Percentiles rank a stretch among this genome's conserved stretches.
Evolutionary conservation across 2,797 vertebrate genomes (phyloP).

Genomic region (Rachycentron canadum): DNA sequence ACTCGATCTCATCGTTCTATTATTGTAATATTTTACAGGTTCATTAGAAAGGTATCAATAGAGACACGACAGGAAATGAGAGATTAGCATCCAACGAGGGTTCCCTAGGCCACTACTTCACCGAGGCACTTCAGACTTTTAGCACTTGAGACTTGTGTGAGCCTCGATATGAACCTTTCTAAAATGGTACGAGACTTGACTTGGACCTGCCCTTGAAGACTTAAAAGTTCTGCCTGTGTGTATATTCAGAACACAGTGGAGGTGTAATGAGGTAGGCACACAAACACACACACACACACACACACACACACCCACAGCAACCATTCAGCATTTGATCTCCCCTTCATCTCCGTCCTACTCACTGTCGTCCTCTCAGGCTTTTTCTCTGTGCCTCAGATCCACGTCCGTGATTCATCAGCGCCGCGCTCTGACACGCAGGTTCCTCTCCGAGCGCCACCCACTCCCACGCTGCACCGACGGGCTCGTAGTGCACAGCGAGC

Average conservation of each 20-base stretch:
- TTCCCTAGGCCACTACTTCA: too few relatives aligned
- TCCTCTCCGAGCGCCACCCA: conserved; percentile 52
- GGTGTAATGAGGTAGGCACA: conserved; percentile 54
- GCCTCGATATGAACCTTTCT: too few relatives aligned
- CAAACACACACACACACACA: conserved; percentile 45
- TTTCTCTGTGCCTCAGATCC: conserved; percentile 34
- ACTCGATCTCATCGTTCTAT: too few relatives aligned
- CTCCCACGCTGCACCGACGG: conserved; percentile 49
- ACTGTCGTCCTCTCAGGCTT: conserved; percentile 37
- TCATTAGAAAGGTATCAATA: too few relatives aligned
- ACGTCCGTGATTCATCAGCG: conserved; percentile 68
- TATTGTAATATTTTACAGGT: too few relatives aligned
- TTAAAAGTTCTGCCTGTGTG: neutral
- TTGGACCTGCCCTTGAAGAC: neutral
- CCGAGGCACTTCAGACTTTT: too few relatives aligned
- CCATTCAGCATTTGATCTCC: conserved; percentile 40
- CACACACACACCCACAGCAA: conserved; percentile 30
- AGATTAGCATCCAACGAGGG: neutral
- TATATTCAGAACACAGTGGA: conserved; percentile 7
- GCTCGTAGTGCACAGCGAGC: conserved; percentile 27
- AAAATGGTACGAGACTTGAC: too few relatives aligned
- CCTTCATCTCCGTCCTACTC: conserved; percentile 54
- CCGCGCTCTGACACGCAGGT: conserved; percentile 54
- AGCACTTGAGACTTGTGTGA: neutral
- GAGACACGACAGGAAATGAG: too few relatives aligned